A percentile compares a stretch with the other conserved stretches of the same genome.
These are phyloP conservation scores for Caenorhabditis japonica DNA, from an alignment of 2,888 invertebrate genomes.

Conservation along the genomic window DNA sequence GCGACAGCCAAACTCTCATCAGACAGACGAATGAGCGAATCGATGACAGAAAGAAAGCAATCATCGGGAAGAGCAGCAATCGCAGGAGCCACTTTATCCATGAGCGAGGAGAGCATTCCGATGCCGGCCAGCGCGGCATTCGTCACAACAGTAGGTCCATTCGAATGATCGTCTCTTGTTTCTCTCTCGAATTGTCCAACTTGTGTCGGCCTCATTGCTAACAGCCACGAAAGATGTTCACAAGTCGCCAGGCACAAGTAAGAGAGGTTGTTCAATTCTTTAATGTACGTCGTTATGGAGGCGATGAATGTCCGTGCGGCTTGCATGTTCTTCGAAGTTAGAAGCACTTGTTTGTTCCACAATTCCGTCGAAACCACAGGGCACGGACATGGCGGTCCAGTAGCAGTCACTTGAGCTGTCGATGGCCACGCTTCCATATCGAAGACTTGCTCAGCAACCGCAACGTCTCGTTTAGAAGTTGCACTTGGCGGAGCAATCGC, in stretches of 20 bases:
- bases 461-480: conserved; percentile 24
- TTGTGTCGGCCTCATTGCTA: conserved; percentile 93
- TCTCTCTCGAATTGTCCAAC: conserved; percentile 83
- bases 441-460: conserved; percentile 77
- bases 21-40: conserved; percentile 52
- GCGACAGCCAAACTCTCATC: conserved; percentile 62
- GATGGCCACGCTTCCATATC: conserved; percentile 49
- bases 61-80: conserved; percentile 34
- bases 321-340: conserved; percentile 96
- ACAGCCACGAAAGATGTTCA: conserved; percentile 91
- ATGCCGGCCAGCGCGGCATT: conserved; percentile 58
- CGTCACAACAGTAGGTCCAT: conserved; percentile 49
- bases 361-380: conserved; percentile 78
- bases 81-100: conserved; percentile 57
- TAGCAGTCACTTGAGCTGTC: conserved; percentile 89
- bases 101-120: conserved; percentile 46
- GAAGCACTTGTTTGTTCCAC: conserved; percentile 92
- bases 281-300: conserved; percentile 43
- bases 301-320: conserved; percentile 90
- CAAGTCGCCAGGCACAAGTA: conserved; percentile 90
- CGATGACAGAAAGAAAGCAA: conserved; percentile 21
- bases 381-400: conserved; percentile 89
- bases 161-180: conserved; percentile 43
- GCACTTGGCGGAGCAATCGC: conserved; percentile 37
- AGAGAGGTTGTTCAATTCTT: conserved; percentile 36